These are phyloP conservation scores for Sesia apiformis DNA, from an alignment of 2,888 invertebrate genomes.

Conservation along the genomic window DNA sequence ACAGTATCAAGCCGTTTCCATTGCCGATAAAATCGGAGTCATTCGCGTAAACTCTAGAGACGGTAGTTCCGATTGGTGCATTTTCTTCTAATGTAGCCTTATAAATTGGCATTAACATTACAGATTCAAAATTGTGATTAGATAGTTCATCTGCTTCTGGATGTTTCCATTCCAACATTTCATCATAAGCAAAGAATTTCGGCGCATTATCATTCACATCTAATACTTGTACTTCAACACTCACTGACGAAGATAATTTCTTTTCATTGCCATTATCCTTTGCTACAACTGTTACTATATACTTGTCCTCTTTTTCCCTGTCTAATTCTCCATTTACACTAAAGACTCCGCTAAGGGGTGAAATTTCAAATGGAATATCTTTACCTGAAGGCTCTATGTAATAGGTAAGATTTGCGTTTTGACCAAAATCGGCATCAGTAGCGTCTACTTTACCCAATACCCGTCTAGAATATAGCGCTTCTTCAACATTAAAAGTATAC, in stretches of 20 bases:
- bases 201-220: slow-evolving; percentile 91
- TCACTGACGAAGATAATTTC: slow-evolving; percentile 81
- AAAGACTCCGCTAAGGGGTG: slow-evolving; percentile 79
- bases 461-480: slow-evolving; percentile 82
- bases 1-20: slow-evolving; percentile 89
- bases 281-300: slow-evolving; percentile 82
- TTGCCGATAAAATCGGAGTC: slow-evolving; percentile 90
- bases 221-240: slow-evolving; percentile 85
- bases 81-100: slow-evolving; percentile 84
- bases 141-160: slow-evolving; percentile 57
- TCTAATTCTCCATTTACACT: slow-evolving; percentile 85
- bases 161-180: slow-evolving; percentile 66
- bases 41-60: slow-evolving; percentile 85
- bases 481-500: slow-evolving; percentile 88
- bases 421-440: slow-evolving; percentile 85
- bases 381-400: slow-evolving; percentile 66
- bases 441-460: slow-evolving; percentile 86
- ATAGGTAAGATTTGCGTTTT: slow-evolving; percentile 86
- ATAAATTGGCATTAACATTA: slow-evolving; percentile 80
- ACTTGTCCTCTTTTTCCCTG: slow-evolving; percentile 81
- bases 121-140: slow-evolving; percentile 71
- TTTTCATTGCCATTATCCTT: slow-evolving; percentile 80
- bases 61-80: slow-evolving; percentile 81
- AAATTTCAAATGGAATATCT: slow-evolving; percentile 80
- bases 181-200: slow-evolving; percentile 84